Evolutionary conservation across 2,888 invertebrate genomes (phyloP), one percentile per base, ranked within the genome.

Genomic region (Drosophila leonis): DNA sequence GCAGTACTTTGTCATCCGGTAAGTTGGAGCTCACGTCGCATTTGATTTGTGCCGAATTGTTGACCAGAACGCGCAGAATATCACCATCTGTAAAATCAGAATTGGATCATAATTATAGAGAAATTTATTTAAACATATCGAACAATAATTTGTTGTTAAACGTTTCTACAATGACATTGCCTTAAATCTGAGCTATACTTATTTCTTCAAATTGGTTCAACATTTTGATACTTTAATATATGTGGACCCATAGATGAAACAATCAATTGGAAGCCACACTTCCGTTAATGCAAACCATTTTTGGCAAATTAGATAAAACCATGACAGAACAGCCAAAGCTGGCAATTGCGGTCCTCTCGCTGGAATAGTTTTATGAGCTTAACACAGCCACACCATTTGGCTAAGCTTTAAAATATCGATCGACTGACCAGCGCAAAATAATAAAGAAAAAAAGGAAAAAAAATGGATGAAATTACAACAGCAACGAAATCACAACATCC

Each of bases 21-120:
- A 95, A 94, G 59, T 96, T 95, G 51, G 97, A 95, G 79, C 95
- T 95, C 82, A 97, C 96, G 94, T 98, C 97, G 94, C 98, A 98
- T 39, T 97, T 97, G 83, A 98, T 94, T 87, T 96, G 95, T 62
- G 97, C 97, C 84, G 96, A 96, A 72, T 96, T 96, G 83, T 96
- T 96, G 72, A 96, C 95, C 90, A 97, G 80, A 64, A 93, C 93
- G 64, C 92, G 92, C 65, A 93, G 83, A 62, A 93, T 92, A 84
- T 93, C 93, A 64, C 93, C 93, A 91, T 93, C 93, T 93, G 91
- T 29, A 92, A 91, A 39, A n/a, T 48, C 46, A 63, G 15, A 65
- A 54, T 35, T 29, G 41, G 2, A 2, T 0, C 6, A n/a, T 6
- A 7, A 1, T 42, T 31, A 20, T 9, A 15, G 20, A 10, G 12